Evolutionary conservation across 1,140 invertebrate species (phyloP), one percentile per base, ranked within the genome.

Genomic region (Zaprionus gabonicus): DNA sequence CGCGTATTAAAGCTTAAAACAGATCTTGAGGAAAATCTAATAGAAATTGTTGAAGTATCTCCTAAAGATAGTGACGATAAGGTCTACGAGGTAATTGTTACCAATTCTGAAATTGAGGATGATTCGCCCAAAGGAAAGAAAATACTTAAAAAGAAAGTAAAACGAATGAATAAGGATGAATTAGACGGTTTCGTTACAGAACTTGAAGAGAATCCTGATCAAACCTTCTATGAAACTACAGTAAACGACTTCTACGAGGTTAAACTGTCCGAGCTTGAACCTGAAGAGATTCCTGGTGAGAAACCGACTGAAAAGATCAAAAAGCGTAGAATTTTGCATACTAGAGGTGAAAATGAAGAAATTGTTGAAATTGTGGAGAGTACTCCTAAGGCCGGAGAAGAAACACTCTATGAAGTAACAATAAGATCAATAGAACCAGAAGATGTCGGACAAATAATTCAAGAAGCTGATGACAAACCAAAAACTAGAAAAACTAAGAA

Each of bases 1-100:
- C 85, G 91, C 4, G 93, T 92, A 57, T 80, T 94, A 17, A 93
- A 93, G 67, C 91, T 92, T 44, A 92, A 91, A 70, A 93, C 91
- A 25, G 85, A 86, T 49, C 65, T 77, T 6, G 93, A 93, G 67
- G 90, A 93, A 59, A 84, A 94, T 72, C 66, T 91, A 4, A 91
- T 93, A 25, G 93, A 93, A 80, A 93, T 93, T 23, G 73, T 91
- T 3, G 92, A 93, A 68, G 60, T 92, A 31, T 79, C 93, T 68
- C 81, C 93, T 46, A 86, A 82, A 59, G 81, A 71, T 25, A 59
- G 38, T 15, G 73, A 78, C 12, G 79, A 87, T 6, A 74, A 69
- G 56, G 41, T 75, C 3, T 90, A 80, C 23, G 79, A 90, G 71
- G 73, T 92, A 27, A 76, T 80, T 6, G 68, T 91, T 3, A 77